Base-by-base conservation (phyloP, 2,888 invertebrate genomes). In the Gandaritis pyraliata region DNA sequence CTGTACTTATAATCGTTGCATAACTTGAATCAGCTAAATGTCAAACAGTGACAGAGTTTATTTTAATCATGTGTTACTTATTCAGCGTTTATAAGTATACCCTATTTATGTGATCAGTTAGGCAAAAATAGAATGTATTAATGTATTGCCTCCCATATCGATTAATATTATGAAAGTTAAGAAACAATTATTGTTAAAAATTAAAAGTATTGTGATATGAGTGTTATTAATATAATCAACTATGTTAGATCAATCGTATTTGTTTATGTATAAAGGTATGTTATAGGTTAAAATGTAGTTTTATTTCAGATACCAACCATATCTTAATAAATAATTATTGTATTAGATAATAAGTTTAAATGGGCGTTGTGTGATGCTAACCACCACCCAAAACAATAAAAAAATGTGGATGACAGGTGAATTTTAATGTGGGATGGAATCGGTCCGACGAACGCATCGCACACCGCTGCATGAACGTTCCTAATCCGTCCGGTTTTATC, bases 201-300 rank as follows among this genome's bases (percentile, higher is more conserved):
- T 87, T 89, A 83, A 82, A 86, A 89, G 83, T 90, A 90, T 88
- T 90, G 90, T 90, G 90, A 90, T 90, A 90, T 87, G 80, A 83
- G 70, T 82, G 81, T 85, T 71, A 67, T 59, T 41, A 47, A 53
- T 43, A 43, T 65, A 61, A 63, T 64, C 81, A 83, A 81, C 80
- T 81, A 80, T 78, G 76, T 74, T 72, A 74, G 69, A 73, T 49
- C 51, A 53, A 71, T 72, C 69, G 72, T 76, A 82, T 78, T 77
- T 82, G 81, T 81, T 83, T 83, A 78, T 83, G 80, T 82, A 81
- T 82, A 81, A 74, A 81, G 68, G 80, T 83, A 83, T 85, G 83
- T 87, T 86, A 88, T 83, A 87, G 83, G 84, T 78, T 81, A 76
- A 57, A 76, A 53, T 61, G 69, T 73, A 78, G 85, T 88, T 87